Evolutionary conservation across 2,888 invertebrate species (phyloP).

Genomic region (Yponomeuta malinellus): DNA sequence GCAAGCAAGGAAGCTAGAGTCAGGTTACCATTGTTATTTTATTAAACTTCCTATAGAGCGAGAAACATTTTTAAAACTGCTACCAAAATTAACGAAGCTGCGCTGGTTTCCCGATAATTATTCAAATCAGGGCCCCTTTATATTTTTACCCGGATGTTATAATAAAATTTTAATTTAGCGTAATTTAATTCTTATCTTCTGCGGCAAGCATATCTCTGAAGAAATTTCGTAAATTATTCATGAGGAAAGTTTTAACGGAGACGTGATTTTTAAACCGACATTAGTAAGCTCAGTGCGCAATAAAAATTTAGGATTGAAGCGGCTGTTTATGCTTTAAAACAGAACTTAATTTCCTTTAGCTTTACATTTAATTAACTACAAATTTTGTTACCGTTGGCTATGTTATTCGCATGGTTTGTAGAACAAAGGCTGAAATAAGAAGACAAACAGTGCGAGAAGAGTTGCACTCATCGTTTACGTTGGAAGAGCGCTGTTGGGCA

Average conservation of each 20-base stretch:
- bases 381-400: not conserved
- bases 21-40: not conserved
- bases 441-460: constrained; percentile 46
- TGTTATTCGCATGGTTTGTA: constrained; percentile 43
- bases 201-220: constrained; percentile 68
- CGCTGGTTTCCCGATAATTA: constrained; percentile 49
- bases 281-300: constrained; percentile 61
- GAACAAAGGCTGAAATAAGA: constrained; percentile 49
- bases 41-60: not conserved
- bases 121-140: constrained; percentile 58
- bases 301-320: constrained; percentile 41
- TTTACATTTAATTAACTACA: constrained; percentile 29
- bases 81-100: constrained; percentile 14
- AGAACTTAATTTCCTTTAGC: constrained; percentile 21
- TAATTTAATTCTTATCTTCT: constrained; percentile 71
- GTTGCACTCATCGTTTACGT: constrained; percentile 56
- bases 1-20: not conserved
- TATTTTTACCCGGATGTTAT: constrained; percentile 61
- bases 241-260: constrained; percentile 71
- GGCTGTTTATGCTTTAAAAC: constrained; percentile 1
- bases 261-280: constrained; percentile 72
- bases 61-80: not conserved
- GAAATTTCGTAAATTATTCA: constrained; percentile 74
- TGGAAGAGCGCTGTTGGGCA: constrained; percentile 46
- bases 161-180: constrained; percentile 66